Base-by-base conservation (phyloP, 2,888 invertebrate genomes). In the Onchidella celtica region DNA sequence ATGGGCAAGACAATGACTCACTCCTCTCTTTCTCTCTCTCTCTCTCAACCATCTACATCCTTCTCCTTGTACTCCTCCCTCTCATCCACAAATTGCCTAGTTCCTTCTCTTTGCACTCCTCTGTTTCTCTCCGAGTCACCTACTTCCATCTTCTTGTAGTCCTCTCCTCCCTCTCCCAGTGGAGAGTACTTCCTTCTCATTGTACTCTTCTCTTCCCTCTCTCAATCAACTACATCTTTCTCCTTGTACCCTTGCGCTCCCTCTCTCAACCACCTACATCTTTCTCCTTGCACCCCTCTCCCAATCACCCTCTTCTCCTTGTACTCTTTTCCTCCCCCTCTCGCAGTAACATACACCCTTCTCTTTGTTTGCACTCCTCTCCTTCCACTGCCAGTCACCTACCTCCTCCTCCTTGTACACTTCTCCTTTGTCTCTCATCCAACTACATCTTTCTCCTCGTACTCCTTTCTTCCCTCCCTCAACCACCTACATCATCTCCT, bases 291-390 rank as follows among this genome's bases (percentile, higher is more conserved):
- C 72, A 27, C 57, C 72, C 32, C 6, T 3, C 32, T 3, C 40
- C 36, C 38, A 69, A 69, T 32, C 29, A 66, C 29, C 17, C 24
- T 32, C 24, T 29, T 21, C 21, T 27, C 29, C 66, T 66, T 29
- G 17, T 32, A 27, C 77, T 36, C 68, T 57, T 57, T 57, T n/a
- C 55, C 69, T 34, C 57, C 34, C 55, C 55, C 68, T 36, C 68
- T 63, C 63, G 24, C 68, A 38, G n/a, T 36, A 17, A 55, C 55
- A 55, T 14, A 55, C 9, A 14, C 55, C 55, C n/a, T n/a, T n/a
- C n/a, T n/a, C n/a, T n/a, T n/a, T n/a, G n/a, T n/a, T n/a, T n/a
- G n/a, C n/a, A n/a, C n/a, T n/a, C n/a, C n/a, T n/a, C n/a, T n/a
- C n/a, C n/a, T n/a, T n/a, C n/a, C n/a, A n/a, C n/a, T n/a, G n/a